Percentiles rank a stretch among this genome's conserved stretches.
These are phyloP conservation scores for Drosophila nasuta DNA, from an alignment of 1,140 invertebrate species.

Conservation along the genomic window DNA sequence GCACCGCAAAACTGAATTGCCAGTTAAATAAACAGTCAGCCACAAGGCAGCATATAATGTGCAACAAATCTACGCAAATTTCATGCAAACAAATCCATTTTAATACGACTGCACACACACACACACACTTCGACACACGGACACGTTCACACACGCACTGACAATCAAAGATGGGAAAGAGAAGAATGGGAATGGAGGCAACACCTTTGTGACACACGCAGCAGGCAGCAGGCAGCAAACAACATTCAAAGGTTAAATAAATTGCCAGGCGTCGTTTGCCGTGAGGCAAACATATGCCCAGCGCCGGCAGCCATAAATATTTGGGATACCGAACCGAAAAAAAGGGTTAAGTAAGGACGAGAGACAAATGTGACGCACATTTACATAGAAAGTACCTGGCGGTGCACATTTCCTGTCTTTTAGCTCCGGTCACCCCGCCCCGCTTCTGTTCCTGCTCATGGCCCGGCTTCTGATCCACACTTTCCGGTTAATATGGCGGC, in stretches of 20 bases:
- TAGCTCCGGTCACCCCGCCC: slow-evolving; percentile 31
- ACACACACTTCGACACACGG: slow-evolving; percentile 12
- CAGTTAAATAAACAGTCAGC: slow-evolving; percentile 48
- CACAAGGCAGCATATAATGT: slow-evolving; percentile 65
- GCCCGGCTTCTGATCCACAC: slow-evolving; percentile 14
- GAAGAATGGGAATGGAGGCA: slow-evolving; percentile 8
- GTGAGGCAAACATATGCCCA: slow-evolving; percentile 66
- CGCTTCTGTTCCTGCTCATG: not conserved
- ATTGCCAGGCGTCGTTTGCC: slow-evolving; percentile 48
- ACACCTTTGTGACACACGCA: slow-evolving; percentile 57
- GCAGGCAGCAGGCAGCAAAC: slow-evolving; percentile 42
- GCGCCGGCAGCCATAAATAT: slow-evolving; percentile 71
- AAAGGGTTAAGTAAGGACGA: slow-evolving; percentile 61
- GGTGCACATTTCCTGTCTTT: slow-evolving; percentile 77
- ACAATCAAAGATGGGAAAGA: not conserved
- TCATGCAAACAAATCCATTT: slow-evolving; percentile 66
- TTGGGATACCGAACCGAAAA: slow-evolving; percentile 61
- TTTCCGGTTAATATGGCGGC: slow-evolving; percentile 81
- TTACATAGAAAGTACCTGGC: slow-evolving; percentile 82
- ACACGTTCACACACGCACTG: slow-evolving; percentile 19
- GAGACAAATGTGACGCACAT: slow-evolving; percentile 63
- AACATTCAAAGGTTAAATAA: slow-evolving; percentile 79
- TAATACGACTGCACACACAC: slow-evolving; percentile 47
- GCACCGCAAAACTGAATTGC: slow-evolving; percentile 46
- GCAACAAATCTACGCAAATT: slow-evolving; percentile 78